Conservation (phyloP, 1,140 invertebrate genomes). For the Parapsyche elsis region DNA sequence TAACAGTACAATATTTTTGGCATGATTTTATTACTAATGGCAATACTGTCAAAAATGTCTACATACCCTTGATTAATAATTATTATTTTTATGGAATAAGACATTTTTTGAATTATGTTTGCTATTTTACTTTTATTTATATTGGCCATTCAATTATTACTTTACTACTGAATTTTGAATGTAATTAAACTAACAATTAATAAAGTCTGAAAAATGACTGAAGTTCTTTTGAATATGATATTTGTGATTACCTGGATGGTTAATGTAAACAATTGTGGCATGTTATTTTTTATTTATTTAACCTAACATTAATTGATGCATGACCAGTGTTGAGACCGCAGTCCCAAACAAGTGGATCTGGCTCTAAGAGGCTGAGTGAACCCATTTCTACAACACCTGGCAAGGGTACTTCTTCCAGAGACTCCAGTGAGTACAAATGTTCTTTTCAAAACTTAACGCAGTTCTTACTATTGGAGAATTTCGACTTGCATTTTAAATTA, state of each 20-base stretch:
- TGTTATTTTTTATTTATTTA: slow-evolving; percentile 27
- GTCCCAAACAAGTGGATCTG: slow-evolving; percentile 27
- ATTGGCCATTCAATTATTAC: too few species aligned
- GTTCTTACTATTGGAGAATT: not conserved
- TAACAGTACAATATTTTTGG: not conserved
- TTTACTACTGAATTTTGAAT: too few species aligned
- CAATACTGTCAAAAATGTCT: too few species aligned
- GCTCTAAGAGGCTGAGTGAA: slow-evolving; percentile 49
- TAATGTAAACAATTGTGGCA: not conserved
- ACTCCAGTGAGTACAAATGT: slow-evolving; percentile 51
- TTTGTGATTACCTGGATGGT: not conserved
- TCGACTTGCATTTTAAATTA: not conserved
- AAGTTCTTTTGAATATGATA: too few species aligned
- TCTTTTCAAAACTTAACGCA: not conserved
- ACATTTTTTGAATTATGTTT: too few species aligned
- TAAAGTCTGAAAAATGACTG: too few species aligned
- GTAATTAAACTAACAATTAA: too few species aligned
- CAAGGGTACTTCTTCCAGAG: slow-evolving; percentile 18
- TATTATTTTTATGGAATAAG: too few species aligned
- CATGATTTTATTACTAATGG: too few species aligned
- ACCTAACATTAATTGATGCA: slow-evolving; percentile 36
- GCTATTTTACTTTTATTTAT: too few species aligned
- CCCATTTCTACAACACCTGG: slow-evolving; percentile 20
- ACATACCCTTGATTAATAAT: too few species aligned
- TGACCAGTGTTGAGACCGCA: slow-evolving; percentile 36